Percentiles rank a stretch among this genome's conserved stretches.
Conservation (phyloP, 1,140 invertebrate species). For the Calosoma granatense region DNA sequence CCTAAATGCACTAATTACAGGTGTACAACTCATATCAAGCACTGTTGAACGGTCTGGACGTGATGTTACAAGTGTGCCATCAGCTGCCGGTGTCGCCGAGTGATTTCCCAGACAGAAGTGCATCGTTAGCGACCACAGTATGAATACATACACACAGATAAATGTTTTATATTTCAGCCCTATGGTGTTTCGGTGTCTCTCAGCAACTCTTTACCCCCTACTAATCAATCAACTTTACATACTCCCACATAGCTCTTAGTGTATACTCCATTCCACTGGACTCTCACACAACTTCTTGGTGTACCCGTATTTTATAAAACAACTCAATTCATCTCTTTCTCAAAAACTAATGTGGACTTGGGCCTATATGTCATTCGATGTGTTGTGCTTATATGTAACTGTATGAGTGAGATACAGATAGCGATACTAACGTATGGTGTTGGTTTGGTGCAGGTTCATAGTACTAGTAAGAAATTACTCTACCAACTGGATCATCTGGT, state of each 20-base stretch:
- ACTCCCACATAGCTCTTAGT: too few relatives aligned
- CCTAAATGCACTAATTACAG: constrained; percentile 34
- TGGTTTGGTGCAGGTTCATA: constrained; percentile 71
- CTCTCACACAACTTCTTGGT: not conserved
- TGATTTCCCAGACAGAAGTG: constrained; percentile 28
- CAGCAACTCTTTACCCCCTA: constrained; percentile 1
- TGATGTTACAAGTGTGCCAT: constrained; percentile 59
- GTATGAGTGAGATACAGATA: too few relatives aligned
- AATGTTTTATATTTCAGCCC: not conserved
- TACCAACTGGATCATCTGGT: constrained; percentile 93
- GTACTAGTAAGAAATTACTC: constrained; percentile 90
- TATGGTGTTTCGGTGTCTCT: constrained; percentile 4
- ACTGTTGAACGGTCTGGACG: constrained; percentile 54
- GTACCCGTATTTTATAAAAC: not conserved
- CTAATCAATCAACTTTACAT: not conserved
- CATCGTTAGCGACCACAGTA: constrained; percentile 31
- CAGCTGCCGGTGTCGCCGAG: constrained; percentile 37
- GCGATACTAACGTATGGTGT: constrained; percentile 26
- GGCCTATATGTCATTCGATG: too few relatives aligned
- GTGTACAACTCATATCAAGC: constrained; percentile 61
- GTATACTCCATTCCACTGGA: not conserved
- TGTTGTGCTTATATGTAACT: too few relatives aligned
- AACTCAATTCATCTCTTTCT: not conserved
- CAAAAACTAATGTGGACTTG: constrained; percentile 6
- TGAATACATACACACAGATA: constrained; percentile 15